These are phyloP conservation scores for Mythimna pallens DNA, from an alignment of 2,888 invertebrate species.

Conservation along the genomic window DNA sequence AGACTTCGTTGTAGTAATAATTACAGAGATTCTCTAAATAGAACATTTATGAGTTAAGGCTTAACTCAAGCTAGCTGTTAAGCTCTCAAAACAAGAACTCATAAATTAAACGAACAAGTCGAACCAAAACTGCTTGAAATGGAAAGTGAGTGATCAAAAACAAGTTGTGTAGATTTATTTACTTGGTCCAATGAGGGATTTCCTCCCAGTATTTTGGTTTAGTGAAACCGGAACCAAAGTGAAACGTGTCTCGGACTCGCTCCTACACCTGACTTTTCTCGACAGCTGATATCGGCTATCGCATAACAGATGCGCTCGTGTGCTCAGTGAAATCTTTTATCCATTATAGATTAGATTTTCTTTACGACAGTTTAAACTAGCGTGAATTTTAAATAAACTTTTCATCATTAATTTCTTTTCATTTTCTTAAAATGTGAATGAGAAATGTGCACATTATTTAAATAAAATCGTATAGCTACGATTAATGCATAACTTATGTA, in stretches of 20 bases:
- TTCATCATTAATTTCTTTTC: not conserved
- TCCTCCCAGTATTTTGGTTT: conserved; percentile 61
- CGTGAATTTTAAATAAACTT: not conserved
- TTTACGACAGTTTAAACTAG: not conserved
- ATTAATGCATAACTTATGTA: conserved; percentile 13
- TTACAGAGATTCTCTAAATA: not conserved
- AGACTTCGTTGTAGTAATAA: not conserved
- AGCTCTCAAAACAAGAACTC: conserved; percentile 29
- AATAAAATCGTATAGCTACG: not conserved
- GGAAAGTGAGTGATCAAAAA: conserved; percentile 61
- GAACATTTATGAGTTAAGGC: not conserved
- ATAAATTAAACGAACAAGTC: conserved; percentile 44
- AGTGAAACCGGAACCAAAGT: conserved; percentile 79
- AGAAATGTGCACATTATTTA: not conserved
- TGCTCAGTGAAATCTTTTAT: conserved; percentile 52
- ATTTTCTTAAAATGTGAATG: not conserved
- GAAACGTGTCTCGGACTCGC: conserved; percentile 71
- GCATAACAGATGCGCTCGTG: conserved; percentile 67
- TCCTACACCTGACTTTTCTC: conserved; percentile 64
- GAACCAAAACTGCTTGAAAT: conserved; percentile 48
- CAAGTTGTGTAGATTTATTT: conserved; percentile 53
- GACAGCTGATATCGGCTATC: conserved; percentile 75
- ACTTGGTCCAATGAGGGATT: conserved; percentile 46
- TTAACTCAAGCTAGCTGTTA: too few relatives aligned
- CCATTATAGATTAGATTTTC: conserved; percentile 30